phyloP scores from a whole-genome alignment of 2,113 vertebrate species.

The Eira barbara region DNA sequence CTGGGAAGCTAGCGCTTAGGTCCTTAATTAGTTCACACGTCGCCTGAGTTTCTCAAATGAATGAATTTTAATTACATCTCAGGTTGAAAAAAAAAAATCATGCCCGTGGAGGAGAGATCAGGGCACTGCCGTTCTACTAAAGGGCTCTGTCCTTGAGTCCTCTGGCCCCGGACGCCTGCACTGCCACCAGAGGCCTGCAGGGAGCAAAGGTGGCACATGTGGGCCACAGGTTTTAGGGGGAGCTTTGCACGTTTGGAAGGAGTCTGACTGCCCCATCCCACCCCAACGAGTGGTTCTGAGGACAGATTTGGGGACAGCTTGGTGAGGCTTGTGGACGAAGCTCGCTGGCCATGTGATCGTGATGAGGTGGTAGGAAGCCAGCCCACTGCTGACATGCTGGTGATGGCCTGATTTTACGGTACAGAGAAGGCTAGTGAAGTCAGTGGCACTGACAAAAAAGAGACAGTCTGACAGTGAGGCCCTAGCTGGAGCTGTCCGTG shows the following conservation, averaged over 20 bases:
- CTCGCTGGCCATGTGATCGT: too few relatives aligned
- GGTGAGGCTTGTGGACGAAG: accelerated
- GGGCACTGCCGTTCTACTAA: background rate
- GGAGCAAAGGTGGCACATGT: background rate
- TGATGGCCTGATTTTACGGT: background rate
- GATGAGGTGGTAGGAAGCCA: background rate
- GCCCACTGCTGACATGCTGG: accelerated
- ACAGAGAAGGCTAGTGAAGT: background rate
- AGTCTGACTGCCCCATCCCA: accelerated
- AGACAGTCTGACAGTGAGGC: background rate
- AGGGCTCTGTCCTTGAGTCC: background rate
- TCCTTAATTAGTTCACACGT: conserved; percentile 64
- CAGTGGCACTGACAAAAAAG: accelerated
- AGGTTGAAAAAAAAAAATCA: background rate
- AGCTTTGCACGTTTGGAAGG: background rate
- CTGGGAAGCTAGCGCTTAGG: conserved; percentile 44
- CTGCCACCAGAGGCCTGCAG: accelerated
- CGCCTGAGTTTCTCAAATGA: conserved; percentile 37
- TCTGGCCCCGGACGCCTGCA: background rate
- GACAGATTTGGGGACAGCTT: accelerated
- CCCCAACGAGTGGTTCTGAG: background rate
- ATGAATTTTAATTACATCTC: conserved; percentile 73
- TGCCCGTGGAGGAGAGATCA: background rate
- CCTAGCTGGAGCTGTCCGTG: accelerated
- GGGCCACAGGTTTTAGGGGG: background rate